Evolutionary conservation across 2,797 vertebrate species (phyloP), one percentile per base, ranked within the genome.

Genomic region (Okamejei kenojei): DNA sequence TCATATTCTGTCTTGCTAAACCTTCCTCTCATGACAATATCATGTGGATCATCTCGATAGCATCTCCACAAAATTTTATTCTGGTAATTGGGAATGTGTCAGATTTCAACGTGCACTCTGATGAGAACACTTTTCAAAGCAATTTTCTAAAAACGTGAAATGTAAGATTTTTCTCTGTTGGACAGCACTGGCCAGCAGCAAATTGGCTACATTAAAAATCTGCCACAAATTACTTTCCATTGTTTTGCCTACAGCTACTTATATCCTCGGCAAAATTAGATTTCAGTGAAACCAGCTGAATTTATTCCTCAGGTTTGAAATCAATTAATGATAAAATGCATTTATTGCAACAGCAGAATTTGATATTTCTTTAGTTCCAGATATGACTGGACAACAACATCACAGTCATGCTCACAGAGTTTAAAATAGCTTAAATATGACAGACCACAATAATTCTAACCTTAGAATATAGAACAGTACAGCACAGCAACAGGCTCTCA

Each of bases 281-380:
- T 86, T 65, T 65, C 11, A 17, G 63, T 86, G n/a, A 19, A 15
- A 63, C 29, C 82, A 32, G 19, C 61, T 35, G 45, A 8, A 82
- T 54, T 29, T 29, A 76, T 26, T 76, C 45, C 73, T 76, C 11
- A 58, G 23, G 7, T 74, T 15, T 73, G 45, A 92, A 26, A 92
- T 76, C 5, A 54, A 54, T 92, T 92, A 91, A n/a, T 23, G 23
- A 54, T 58, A 73, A 92, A 92, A 73, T 74, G 65, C 38, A 91
- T 71, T n/a, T 21, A 26, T 13, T 73, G 9, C 19, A 74, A 68
- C n/a, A 11, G 17, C 17, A 71, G n/a, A 74, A 90, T 71, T 38
- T 38, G 76, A 74, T 21, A 76, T 21, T 23, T 9, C 74, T n/a
- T 54, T 74, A 29, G 35, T 13, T 35, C 71, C 90, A 73, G 71